Conservation (phyloP, 2,888 invertebrate species). For the Drosophila acutilabella region DNA sequence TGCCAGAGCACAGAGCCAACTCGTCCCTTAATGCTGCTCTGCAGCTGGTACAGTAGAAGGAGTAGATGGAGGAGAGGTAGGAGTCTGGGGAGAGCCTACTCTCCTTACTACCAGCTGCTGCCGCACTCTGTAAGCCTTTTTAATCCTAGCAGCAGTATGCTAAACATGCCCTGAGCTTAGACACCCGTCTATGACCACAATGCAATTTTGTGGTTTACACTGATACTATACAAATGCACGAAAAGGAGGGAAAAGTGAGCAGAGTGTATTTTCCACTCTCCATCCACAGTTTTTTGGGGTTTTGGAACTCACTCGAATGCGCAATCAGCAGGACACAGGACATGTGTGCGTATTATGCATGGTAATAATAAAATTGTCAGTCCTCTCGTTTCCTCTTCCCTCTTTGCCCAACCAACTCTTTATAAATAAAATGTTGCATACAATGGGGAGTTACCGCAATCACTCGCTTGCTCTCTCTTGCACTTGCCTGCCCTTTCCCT, state of each 20-base stretch:
- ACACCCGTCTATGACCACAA: constrained; percentile 57
- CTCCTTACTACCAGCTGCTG: constrained; percentile 23
- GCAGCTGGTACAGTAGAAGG: too few relatives aligned
- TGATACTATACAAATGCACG: constrained; percentile 29
- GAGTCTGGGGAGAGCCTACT: background rate
- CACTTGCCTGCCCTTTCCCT: background rate
- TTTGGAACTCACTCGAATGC: constrained; percentile 49
- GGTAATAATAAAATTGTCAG: constrained; percentile 57
- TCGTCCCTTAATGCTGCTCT: background rate
- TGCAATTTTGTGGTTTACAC: constrained; percentile 70
- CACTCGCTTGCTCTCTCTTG: background rate
- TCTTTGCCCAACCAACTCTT: constrained; percentile 3
- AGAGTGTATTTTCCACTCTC: background rate
- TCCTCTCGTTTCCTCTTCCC: constrained; percentile 1
- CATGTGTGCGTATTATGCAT: constrained; percentile 38
- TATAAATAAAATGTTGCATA: constrained; percentile 61
- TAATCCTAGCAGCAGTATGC: constrained; percentile 53
- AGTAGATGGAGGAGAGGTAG: background rate
- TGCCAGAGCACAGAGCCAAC: constrained; percentile 21
- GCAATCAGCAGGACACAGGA: constrained; percentile 57
- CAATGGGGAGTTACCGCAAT: constrained; percentile 12
- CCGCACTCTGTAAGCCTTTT: constrained; percentile 40
- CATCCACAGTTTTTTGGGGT: constrained; percentile 9
- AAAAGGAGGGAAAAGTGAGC: background rate
- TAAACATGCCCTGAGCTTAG: constrained; percentile 46